Evolutionary conservation across 2,113 vertebrate species (phyloP).

Genomic region (Crotalus tigris): DNA sequence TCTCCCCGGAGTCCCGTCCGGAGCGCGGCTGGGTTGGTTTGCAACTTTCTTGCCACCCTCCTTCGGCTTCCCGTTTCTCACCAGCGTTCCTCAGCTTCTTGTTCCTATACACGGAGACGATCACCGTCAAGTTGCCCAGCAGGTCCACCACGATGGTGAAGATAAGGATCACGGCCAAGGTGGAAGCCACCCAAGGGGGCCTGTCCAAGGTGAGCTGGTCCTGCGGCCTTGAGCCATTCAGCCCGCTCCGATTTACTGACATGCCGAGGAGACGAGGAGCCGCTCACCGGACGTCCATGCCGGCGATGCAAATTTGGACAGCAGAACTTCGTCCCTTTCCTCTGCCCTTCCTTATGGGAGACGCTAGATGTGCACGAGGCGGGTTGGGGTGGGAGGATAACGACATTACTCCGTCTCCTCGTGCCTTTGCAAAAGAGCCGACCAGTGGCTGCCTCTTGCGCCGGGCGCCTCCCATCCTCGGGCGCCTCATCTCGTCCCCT

Average conservation of each 20-base stretch:
- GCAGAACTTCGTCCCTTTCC: not conserved
- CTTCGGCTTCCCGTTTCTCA: slow-evolving; percentile 33
- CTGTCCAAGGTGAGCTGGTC: slow-evolving; percentile 66
- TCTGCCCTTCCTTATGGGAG: not conserved
- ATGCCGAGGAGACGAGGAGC: slow-evolving; percentile 54
- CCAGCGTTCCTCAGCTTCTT: slow-evolving; percentile 87
- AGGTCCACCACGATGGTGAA: slow-evolving; percentile 92
- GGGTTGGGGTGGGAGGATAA: not conserved
- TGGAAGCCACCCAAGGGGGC: slow-evolving; percentile 82
- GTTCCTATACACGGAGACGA: slow-evolving; percentile 90
- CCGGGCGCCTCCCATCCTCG: no score
- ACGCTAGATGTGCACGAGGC: not conserved
- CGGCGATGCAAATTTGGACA: not conserved
- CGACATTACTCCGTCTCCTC: not conserved
- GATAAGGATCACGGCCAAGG: slow-evolving; percentile 86
- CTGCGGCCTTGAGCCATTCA: slow-evolving; percentile 75
- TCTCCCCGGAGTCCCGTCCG: not conserved
- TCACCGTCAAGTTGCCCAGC: slow-evolving; percentile 91
- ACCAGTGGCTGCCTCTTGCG: no score
- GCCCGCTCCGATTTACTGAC: slow-evolving; percentile 74
- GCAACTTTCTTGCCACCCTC: not conserved
- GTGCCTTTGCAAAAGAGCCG: not conserved
- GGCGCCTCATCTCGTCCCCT: slow-evolving; percentile 5
- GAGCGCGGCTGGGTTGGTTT: not conserved
- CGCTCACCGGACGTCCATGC: not conserved